Conservation (phyloP, 2,888 invertebrate genomes). For the Drosophila yooni region DNA sequence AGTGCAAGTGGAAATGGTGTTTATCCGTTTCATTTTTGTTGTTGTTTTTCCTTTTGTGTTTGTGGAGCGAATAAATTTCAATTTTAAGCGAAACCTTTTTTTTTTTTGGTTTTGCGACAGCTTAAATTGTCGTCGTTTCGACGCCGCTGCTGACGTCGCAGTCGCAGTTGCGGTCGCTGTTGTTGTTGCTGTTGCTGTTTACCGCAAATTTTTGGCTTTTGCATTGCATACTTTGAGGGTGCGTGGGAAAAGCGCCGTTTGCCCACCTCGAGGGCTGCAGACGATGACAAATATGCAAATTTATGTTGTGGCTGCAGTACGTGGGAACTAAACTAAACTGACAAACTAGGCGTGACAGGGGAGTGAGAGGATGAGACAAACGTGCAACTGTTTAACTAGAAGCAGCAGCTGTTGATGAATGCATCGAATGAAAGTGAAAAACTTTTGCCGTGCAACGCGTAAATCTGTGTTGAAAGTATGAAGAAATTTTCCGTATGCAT, state of each 20-base stretch:
- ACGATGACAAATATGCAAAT: constrained; percentile 78
- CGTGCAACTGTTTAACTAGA: constrained; percentile 23
- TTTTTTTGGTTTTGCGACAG: constrained; percentile 49
- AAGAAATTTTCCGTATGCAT: constrained; percentile 66
- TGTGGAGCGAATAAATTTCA: constrained; percentile 73
- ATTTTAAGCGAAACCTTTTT: constrained; percentile 63
- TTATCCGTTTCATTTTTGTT: constrained; percentile 63
- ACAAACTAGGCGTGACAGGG: constrained; percentile 20
- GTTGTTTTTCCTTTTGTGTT: constrained; percentile 26
- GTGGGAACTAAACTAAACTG: constrained; percentile 46
- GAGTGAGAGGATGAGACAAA: not conserved
- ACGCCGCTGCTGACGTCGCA: constrained; percentile 49
- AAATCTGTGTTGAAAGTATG: constrained; percentile 67
- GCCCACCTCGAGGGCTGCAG: constrained; percentile 35
- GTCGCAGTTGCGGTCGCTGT: constrained; percentile 27
- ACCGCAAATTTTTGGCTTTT: constrained; percentile 75
- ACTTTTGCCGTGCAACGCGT: constrained; percentile 65
- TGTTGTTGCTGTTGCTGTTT: constrained; percentile 59
- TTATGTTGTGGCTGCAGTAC: constrained; percentile 71
- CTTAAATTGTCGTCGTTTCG: constrained; percentile 70
- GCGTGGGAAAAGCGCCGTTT: constrained; percentile 25
- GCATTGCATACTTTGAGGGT: constrained; percentile 60
- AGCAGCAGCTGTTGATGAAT: constrained; percentile 35
- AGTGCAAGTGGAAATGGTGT: constrained; percentile 75
- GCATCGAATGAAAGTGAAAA: constrained; percentile 78